Evolutionary conservation across 2,113 vertebrate genomes (phyloP).

Genomic region (Rallus limicola): DNA sequence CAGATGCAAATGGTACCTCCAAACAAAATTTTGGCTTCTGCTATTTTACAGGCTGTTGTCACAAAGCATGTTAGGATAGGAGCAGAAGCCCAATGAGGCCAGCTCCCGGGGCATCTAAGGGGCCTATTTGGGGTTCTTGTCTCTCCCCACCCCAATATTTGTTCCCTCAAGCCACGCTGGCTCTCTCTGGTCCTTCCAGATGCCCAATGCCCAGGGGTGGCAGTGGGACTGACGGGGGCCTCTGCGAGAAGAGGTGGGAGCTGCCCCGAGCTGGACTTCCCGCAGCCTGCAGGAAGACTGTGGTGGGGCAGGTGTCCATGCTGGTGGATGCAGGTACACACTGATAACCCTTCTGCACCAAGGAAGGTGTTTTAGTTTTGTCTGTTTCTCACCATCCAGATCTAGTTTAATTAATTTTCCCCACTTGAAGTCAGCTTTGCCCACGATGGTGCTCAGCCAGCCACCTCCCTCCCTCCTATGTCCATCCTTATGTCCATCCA

Average conservation of each 20-base stretch:
- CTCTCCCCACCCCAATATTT: neutral
- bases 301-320: too few relatives aligned
- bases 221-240: neutral
- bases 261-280: neutral
- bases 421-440: neutral
- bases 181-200: neutral
- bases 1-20: neutral
- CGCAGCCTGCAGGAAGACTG: neutral
- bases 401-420: neutral
- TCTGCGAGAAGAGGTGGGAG: neutral
- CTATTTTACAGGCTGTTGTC: neutral
- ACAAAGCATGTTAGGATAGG: neutral
- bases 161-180: neutral
- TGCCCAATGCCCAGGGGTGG: rapidly evolving
- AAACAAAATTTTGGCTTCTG: neutral
- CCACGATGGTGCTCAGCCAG: rapidly evolving
- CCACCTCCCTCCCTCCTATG: neutral
- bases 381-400: neutral
- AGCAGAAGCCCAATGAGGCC: neutral
- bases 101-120: rapidly evolving
- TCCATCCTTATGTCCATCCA: neutral
- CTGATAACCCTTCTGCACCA: neutral
- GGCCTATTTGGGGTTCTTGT: neutral
- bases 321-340: neutral
- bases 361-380: neutral